phyloP scores from a whole-genome alignment of 2,797 vertebrate species.

The Potorous gilbertii region DNA sequence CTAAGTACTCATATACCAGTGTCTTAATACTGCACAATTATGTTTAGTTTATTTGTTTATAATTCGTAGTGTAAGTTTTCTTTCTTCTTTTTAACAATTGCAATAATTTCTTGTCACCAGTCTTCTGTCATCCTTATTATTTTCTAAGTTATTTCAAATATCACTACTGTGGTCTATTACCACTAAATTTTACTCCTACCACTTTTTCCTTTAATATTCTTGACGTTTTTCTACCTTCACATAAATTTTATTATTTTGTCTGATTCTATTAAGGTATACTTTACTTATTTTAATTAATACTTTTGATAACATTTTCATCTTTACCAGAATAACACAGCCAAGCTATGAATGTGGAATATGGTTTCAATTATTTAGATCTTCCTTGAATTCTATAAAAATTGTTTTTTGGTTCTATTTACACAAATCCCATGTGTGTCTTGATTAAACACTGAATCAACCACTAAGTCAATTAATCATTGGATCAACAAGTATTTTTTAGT shows the following conservation, averaged over 20 bases:
- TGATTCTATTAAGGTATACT: not conserved
- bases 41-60: not conserved
- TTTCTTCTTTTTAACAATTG: not conserved
- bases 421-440: not conserved
- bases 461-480: not conserved
- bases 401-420: not conserved
- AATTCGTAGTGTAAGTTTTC: not conserved
- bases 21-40: conserved; percentile 20
- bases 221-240: not conserved
- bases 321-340: not conserved
- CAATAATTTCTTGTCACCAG: not conserved
- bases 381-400: not conserved
- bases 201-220: not conserved
- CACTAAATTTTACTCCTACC: not conserved
- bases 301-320: not conserved
- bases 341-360: not conserved
- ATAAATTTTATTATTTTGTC: not conserved
- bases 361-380: not conserved
- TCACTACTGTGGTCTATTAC: not conserved
- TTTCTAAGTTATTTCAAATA: not conserved
- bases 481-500: not conserved
- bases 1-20: not conserved
- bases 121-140: not conserved
- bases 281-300: not conserved
- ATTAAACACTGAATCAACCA: not conserved